These are phyloP conservation scores for Megamerina dolium DNA, from an alignment of 2,888 invertebrate species.

Conservation along the genomic window DNA sequence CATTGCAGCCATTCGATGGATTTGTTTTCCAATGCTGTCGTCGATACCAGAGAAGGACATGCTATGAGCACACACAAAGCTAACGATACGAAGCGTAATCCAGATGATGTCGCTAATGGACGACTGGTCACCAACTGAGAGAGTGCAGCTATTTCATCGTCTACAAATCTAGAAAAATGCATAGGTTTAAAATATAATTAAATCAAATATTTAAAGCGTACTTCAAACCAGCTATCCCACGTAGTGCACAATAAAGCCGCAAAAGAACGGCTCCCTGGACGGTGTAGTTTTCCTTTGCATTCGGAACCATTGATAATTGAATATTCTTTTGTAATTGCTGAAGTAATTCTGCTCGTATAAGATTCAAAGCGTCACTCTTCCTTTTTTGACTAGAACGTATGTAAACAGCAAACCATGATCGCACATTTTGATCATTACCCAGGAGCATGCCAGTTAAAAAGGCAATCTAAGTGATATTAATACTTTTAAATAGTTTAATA, in stretches of 20 bases:
- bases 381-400: constrained; percentile 65
- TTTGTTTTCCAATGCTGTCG: constrained; percentile 72
- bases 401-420: constrained; percentile 91
- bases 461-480: constrained; percentile 54
- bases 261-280: constrained; percentile 87
- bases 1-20: constrained; percentile 91
- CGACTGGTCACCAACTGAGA: constrained; percentile 81
- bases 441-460: constrained; percentile 84
- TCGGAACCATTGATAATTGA: constrained; percentile 58
- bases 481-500: background rate
- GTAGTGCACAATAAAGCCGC: constrained; percentile 83
- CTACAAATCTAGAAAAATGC: constrained; percentile 76
- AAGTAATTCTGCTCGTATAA: constrained; percentile 69
- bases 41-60: constrained; percentile 77
- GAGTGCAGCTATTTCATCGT: constrained; percentile 81
- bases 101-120: constrained; percentile 84
- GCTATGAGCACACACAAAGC: constrained; percentile 92
- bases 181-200: too few relatives aligned
- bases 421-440: constrained; percentile 81
- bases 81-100: constrained; percentile 86
- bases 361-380: constrained; percentile 60
- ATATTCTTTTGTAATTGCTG: constrained; percentile 63
- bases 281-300: constrained; percentile 58
- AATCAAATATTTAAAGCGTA: constrained; percentile 51
- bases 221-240: constrained; percentile 90